Base-by-base conservation (phyloP, 37 sponge, comb jelly and placozoan genomes). In the Aplysina aerophoba region DNA sequence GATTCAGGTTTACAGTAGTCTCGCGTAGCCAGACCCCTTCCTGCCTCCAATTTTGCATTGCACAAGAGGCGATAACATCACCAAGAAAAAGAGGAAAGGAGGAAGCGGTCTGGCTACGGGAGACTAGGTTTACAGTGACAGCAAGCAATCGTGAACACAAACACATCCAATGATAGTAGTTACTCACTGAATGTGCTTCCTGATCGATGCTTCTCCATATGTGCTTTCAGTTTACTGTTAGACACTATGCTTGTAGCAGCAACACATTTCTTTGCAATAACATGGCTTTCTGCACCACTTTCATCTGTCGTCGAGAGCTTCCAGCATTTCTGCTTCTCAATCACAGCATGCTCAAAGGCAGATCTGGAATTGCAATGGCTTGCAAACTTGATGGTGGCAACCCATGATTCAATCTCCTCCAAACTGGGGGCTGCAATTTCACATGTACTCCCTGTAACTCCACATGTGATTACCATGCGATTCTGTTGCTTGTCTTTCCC, bases 391-490 rank as follows among this genome's bases (percentile, higher is more conserved):
- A 75, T 24, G n/a, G 39, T 24, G 4, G 38, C 37, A 0, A 75
- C 22, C 78, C 78, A 75, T 12, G 78, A 40, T 54, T 75, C 78
- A 19, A 75, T 75, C 14, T 17, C 54, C 41, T 75, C 78, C 39
- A 75, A 75, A 11, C 50, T 59, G 30, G 66, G 65, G 31, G 83
- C 35, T 25, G 62, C 65, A 61, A 82, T 82, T 31, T 82, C 83
- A 63, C 38, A 82, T 20, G 38, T 1, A 36, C 37, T 82, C 16
- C 83, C 83, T 36, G 83, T 59, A 1, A 63, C 65, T 13, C 66
- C 65, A 63, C 83, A 82, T 12, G 53, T 63, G 65, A 82, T 20
- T 6, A 31, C 24, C 20, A 82, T 22, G n/a, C 65, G 33, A 55
- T 63, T 63, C 25, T 44, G 67, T 40, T 82, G 61, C 16, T 40